A percentile compares a stretch with the other conserved stretches of the same genome.
Conservation (phyloP, 2,888 invertebrate genomes). For the Coecobrya sp. region DNA sequence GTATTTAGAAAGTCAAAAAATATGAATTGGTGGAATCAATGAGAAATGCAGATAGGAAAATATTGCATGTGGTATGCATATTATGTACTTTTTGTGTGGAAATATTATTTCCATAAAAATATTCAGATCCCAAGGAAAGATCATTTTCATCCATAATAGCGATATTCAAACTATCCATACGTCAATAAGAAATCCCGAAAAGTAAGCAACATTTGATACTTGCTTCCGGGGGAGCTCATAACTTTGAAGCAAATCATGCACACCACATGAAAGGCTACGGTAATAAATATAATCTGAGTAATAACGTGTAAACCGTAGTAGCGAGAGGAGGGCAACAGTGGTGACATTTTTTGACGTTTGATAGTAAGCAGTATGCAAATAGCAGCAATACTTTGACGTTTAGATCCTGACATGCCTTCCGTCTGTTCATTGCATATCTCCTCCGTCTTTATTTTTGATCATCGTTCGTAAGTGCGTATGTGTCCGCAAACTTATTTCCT, state of each 20-base stretch:
- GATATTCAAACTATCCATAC: background rate
- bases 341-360: slow-evolving; percentile 42
- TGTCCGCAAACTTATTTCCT: background rate
- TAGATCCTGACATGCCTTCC: background rate
- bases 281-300: background rate
- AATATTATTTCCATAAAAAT: too few relatives aligned
- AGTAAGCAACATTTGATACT: background rate
- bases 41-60: background rate
- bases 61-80: too few relatives aligned
- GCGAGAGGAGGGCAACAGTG: background rate
- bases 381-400: slow-evolving; percentile 25
- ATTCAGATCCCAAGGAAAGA: too few relatives aligned
- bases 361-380: background rate
- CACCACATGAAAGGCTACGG: background rate
- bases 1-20: background rate
- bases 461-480: background rate
- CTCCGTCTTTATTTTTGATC: slow-evolving; percentile 19
- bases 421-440: background rate
- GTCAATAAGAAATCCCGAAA: background rate
- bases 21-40: background rate
- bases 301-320: background rate
- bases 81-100: too few relatives aligned
- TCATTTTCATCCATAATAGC: background rate
- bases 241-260: background rate
- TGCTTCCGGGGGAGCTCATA: background rate